Percentiles rank a stretch among this genome's conserved stretches.
Evolutionary conservation across 2,797 vertebrate genomes (phyloP).

Genomic region (Bradypodion pumilum): DNA sequence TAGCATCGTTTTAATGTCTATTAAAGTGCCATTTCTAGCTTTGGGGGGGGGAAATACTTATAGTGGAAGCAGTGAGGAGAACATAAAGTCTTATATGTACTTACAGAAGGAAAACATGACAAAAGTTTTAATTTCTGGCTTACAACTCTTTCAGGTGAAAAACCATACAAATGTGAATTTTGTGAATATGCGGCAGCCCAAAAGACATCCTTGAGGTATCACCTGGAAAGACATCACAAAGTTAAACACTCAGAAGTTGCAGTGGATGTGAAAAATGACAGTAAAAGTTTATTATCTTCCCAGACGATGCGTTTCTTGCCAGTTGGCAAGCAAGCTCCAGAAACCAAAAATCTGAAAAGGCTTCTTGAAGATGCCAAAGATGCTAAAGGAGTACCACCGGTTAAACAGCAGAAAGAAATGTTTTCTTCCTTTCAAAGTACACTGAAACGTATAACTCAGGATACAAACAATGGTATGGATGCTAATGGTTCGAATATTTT

Average conservation of each 20-base stretch:
- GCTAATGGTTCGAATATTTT: slow-evolving; percentile 51
- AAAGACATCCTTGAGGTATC: slow-evolving; percentile 95
- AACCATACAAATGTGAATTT: slow-evolving; percentile 95
- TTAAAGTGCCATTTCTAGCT: slow-evolving; percentile 59
- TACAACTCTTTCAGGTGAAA: slow-evolving; percentile 86
- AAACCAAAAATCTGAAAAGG: slow-evolving; percentile 74
- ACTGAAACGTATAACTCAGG: slow-evolving; percentile 69
- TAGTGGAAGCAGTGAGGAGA: not conserved
- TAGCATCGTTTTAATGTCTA: not conserved
- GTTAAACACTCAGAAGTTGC: slow-evolving; percentile 78
- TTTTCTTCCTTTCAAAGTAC: slow-evolving; percentile 69
- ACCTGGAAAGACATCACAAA: slow-evolving; percentile 94
- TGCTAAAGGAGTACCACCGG: slow-evolving; percentile 63
- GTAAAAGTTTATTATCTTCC: slow-evolving; percentile 67
- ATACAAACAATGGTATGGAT: slow-evolving; percentile 50
- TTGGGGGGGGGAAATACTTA: slow-evolving; percentile 21
- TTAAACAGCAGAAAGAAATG: slow-evolving; percentile 75
- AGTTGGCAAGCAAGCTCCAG: slow-evolving; percentile 64
- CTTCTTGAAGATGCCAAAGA: slow-evolving; percentile 76
- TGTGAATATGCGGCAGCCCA: slow-evolving; percentile 97
- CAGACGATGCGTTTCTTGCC: slow-evolving; percentile 65
- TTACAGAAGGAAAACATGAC: not conserved
- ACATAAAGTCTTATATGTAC: accelerated
- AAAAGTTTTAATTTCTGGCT: not conserved
- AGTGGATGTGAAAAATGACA: slow-evolving; percentile 73